Conservation (phyloP, 2,797 vertebrate genomes). For the Malurus leucopterus region DNA sequence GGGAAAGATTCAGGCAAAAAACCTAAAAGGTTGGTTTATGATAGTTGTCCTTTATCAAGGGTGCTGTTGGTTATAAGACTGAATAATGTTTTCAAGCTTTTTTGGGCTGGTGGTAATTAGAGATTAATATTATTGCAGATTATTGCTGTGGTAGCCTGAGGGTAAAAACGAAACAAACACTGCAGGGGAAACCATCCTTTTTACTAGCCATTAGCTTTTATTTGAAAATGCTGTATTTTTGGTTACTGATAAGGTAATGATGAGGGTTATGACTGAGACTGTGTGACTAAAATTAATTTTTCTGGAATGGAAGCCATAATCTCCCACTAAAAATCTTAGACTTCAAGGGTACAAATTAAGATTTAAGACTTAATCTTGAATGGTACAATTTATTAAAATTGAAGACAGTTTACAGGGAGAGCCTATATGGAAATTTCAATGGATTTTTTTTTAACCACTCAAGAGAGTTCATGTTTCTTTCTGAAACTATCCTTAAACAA, state of each 20-base stretch:
- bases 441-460: not conserved
- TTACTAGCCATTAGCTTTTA: not conserved
- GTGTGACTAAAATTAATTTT: not conserved
- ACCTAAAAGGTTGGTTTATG: constrained; percentile 74
- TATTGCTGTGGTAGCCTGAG: not conserved
- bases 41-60: not conserved
- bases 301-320: not conserved
- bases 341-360: not conserved
- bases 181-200: not conserved
- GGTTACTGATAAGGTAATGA: not conserved
- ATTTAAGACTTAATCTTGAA: not conserved
- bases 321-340: not conserved
- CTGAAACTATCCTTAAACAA: not conserved
- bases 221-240: not conserved
- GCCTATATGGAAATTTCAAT: not conserved
- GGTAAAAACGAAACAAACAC: not conserved
- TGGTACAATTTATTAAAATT: not conserved
- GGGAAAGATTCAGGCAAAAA: constrained; percentile 77
- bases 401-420: not conserved
- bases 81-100: not conserved
- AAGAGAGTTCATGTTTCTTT: not conserved
- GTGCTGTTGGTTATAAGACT: not conserved
- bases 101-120: not conserved
- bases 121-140: not conserved
- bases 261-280: not conserved